Conservation (phyloP, 2,113 vertebrate species). For the Bolborhynchus lineola region DNA sequence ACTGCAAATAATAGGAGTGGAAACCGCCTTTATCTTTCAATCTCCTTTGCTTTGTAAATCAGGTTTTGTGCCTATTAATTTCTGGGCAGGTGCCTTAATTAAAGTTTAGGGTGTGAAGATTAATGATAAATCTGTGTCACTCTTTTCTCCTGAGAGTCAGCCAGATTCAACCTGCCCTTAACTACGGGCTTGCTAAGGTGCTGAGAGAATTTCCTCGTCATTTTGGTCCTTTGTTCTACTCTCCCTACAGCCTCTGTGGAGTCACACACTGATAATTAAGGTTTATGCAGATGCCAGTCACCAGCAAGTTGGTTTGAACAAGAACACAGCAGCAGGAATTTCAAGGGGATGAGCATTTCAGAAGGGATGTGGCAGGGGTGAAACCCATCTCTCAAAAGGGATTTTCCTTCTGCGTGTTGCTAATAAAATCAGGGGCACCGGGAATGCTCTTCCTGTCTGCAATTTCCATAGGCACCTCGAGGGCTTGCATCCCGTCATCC, state of each 20-base stretch:
- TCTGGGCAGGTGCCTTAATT: conserved; percentile 50
- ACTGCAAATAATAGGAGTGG: background rate
- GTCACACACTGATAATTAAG: conserved; percentile 5
- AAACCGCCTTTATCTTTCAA: conserved; percentile 4
- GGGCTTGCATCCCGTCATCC: background rate
- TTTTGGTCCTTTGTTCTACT: conserved; percentile 29
- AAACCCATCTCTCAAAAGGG: background rate
- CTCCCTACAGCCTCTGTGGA: background rate
- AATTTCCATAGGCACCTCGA: background rate
- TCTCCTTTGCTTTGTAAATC: conserved; percentile 47
- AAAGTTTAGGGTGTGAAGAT: conserved; percentile 39
- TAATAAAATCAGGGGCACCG: background rate
- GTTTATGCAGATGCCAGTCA: background rate
- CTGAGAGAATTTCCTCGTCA: background rate
- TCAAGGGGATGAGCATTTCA: background rate
- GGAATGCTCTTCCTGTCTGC: fast-evolving
- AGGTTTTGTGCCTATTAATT: conserved; percentile 35
- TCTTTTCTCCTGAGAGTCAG: conserved; percentile 2
- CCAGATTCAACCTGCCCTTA: background rate
- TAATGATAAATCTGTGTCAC: background rate
- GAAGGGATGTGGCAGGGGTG: fast-evolving
- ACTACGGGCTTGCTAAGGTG: background rate
- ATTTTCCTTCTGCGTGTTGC: background rate
- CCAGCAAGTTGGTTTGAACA: background rate
- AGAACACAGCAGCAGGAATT: background rate